Evolutionary conservation across 2,113 vertebrate species (phyloP).

Genomic region (Hemibagrus wyckioides): DNA sequence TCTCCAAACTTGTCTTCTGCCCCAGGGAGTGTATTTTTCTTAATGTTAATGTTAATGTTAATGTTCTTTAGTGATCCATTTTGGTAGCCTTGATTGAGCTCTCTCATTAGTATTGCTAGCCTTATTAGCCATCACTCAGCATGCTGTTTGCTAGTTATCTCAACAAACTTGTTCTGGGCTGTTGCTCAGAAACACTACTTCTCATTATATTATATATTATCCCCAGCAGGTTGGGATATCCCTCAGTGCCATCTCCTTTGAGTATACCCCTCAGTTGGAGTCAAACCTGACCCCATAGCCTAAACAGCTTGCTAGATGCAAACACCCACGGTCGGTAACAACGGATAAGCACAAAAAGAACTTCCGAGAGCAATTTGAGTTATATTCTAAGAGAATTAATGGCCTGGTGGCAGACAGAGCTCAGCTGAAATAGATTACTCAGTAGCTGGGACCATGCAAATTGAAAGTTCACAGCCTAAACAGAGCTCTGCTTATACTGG

Average conservation of each 20-base stretch:
- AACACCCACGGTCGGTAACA: too few species aligned
- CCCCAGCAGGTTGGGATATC: neutral
- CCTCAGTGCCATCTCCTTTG: neutral
- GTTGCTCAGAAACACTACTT: slow-evolving; percentile 9
- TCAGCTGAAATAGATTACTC: neutral
- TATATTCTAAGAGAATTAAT: neutral
- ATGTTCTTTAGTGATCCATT: neutral
- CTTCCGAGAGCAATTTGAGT: neutral
- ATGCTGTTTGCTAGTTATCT: neutral
- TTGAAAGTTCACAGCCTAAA: neutral
- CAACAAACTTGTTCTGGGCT: slow-evolving; percentile 1
- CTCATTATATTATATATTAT: too few species aligned
- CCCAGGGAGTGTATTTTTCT: neutral
- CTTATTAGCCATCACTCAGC: neutral
- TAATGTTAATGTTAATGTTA: neutral
- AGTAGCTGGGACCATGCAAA: neutral
- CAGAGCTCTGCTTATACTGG: neutral
- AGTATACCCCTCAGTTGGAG: neutral
- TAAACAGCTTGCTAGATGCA: neutral
- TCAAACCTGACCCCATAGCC: neutral
- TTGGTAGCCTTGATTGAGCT: neutral
- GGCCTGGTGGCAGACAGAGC: neutral
- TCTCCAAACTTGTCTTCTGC: neutral
- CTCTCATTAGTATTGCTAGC: neutral
- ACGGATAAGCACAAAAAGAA: neutral